phyloP scores from a whole-genome alignment of 2,888 invertebrate genomes.

The Gibbula magus region DNA sequence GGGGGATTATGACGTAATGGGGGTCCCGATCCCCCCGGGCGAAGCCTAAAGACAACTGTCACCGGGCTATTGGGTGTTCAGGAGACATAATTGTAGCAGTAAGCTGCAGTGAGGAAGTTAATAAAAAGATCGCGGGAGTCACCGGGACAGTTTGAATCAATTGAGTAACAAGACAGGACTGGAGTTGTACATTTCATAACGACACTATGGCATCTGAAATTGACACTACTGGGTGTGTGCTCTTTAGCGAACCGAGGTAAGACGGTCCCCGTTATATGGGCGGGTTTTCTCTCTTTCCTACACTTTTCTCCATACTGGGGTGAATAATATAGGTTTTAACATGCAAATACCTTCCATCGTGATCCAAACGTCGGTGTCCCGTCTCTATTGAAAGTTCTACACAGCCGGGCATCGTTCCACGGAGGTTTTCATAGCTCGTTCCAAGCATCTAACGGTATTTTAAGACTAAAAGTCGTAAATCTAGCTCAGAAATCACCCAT shows the following conservation, averaged over 20 bases:
- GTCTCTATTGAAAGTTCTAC: not conserved
- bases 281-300: not conserved
- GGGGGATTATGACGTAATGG: slow-evolving; percentile 11
- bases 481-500: slow-evolving; percentile 19
- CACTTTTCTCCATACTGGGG: not conserved
- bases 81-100: not conserved
- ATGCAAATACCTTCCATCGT: slow-evolving; percentile 16
- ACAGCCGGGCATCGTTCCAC: not conserved
- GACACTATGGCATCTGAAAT: not conserved
- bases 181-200: slow-evolving; percentile 7
- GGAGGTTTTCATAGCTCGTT: not conserved
- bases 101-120: not conserved
- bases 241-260: not conserved
- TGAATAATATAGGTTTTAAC: slow-evolving; percentile 18
- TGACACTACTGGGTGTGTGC: not conserved
- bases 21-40: not conserved
- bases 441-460: not conserved
- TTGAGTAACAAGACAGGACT: not conserved
- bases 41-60: slow-evolving; percentile 15
- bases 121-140: not conserved
- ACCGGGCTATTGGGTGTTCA: not conserved
- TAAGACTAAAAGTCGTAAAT: slow-evolving; percentile 21
- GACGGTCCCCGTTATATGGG: not conserved
- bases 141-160: not conserved
- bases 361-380: not conserved